Conservation (phyloP, 2,888 invertebrate genomes). For the Ecliptopera silaceata region DNA sequence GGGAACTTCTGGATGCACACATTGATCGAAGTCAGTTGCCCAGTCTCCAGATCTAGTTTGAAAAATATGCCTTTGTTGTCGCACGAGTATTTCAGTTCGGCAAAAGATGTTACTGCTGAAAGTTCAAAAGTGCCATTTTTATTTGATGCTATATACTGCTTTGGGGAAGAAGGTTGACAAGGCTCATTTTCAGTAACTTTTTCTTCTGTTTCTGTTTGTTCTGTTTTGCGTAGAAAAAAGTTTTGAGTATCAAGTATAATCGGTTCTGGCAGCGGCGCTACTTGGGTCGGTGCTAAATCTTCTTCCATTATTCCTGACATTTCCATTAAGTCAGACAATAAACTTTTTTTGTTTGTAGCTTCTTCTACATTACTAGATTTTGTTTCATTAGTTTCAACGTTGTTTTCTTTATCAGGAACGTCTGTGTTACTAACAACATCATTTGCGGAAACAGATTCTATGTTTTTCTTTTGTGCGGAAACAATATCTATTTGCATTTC, state of each 20-base stretch:
- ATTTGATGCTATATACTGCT: constrained; percentile 12
- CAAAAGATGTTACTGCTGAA: constrained; percentile 54
- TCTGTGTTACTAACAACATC: neutral
- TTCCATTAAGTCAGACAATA: constrained; percentile 75
- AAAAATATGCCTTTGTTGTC: constrained; percentile 58
- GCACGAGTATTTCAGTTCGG: constrained; percentile 61
- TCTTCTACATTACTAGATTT: constrained; percentile 1
- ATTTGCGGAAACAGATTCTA: neutral
- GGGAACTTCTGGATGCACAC: constrained; percentile 57
- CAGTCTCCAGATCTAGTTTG: constrained; percentile 60
- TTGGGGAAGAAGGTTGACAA: constrained; percentile 2
- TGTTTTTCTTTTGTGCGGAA: neutral
- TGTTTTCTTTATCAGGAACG: neutral
- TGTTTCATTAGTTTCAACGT: neutral
- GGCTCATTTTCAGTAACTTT: neutral
- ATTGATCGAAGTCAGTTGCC: constrained; percentile 58
- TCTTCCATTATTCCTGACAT: constrained; percentile 75
- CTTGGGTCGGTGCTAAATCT: constrained; percentile 44
- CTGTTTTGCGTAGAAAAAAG: constrained; percentile 9
- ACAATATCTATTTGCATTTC: constrained; percentile 4
- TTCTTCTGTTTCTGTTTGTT: neutral
- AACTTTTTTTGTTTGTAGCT: constrained; percentile 51
- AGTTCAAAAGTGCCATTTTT: constrained; percentile 34
- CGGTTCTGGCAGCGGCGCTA: constrained; percentile 7
- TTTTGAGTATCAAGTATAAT: constrained; percentile 20